Conservation (phyloP, 2,113 vertebrate genomes). For the Phrynosoma blainvillii region DNA sequence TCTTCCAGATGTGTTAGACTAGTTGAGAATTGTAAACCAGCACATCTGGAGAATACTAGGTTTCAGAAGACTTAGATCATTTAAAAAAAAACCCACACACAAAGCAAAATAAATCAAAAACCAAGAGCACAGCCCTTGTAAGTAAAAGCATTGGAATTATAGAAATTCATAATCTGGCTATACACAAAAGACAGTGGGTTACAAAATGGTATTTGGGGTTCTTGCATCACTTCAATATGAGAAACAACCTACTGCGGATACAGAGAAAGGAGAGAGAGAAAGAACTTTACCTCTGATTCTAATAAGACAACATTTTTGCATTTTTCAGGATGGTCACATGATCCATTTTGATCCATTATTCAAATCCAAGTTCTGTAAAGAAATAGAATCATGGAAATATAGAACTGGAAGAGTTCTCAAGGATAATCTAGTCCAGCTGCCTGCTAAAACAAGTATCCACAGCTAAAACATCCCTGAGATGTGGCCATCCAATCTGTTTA, state of each 20-base stretch:
- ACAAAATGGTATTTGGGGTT: neutral
- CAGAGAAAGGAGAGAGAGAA: no score
- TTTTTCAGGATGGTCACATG: neutral
- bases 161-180: neutral
- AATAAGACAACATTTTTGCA: neutral
- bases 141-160: neutral
- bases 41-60: no score
- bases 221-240: neutral
- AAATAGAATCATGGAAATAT: neutral
- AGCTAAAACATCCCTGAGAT: no score
- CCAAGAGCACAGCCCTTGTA: neutral
- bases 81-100: no score
- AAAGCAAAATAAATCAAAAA: neutral
- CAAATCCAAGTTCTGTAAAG: no score
- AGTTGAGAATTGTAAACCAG: no score
- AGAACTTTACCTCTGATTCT: neutral
- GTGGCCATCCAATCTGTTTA: no score
- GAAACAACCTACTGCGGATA: neutral
- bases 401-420: no score
- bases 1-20: no score
- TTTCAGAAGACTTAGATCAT: neutral
- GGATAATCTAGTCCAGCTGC: no score
- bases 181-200: neutral
- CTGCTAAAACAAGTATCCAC: no score
- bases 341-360: neutral